Conservation (phyloP, 2,113 vertebrate species). For the Porphyrio hochstetteri region DNA sequence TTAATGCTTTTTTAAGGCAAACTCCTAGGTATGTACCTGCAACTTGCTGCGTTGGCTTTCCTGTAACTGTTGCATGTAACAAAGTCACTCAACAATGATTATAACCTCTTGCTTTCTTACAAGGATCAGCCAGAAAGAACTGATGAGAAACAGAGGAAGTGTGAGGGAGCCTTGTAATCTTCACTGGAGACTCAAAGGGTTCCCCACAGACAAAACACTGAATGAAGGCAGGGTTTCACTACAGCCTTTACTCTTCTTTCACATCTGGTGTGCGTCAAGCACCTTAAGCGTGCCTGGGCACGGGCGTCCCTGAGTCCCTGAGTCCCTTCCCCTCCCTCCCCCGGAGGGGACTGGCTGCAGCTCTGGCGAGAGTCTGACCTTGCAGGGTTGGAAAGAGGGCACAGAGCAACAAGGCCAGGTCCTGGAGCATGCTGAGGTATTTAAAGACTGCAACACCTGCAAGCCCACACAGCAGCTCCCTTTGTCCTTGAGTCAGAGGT, state of each 20-base stretch:
- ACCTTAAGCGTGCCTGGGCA: background rate
- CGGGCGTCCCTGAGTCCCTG: background rate
- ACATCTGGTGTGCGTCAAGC: fast-evolving
- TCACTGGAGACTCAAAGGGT: background rate
- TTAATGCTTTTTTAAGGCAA: background rate
- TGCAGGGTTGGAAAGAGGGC: conserved; percentile 1
- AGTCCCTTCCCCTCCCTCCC: background rate
- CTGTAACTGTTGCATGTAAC: background rate
- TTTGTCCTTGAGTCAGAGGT: background rate
- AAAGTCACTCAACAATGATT: background rate
- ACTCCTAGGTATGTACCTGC: background rate
- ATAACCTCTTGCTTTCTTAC: background rate
- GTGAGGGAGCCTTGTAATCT: background rate
- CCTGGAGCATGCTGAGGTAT: background rate
- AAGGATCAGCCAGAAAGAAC: background rate
- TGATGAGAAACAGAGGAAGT: background rate
- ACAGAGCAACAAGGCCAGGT: background rate
- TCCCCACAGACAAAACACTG: background rate
- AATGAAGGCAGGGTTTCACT: background rate
- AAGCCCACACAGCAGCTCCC: background rate
- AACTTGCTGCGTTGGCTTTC: background rate
- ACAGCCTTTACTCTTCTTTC: background rate
- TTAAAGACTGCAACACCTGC: background rate
- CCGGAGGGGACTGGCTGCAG: background rate
- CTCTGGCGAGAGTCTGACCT: background rate